Evolutionary conservation across 1,140 invertebrate genomes (phyloP).

Genomic region (Psix sp.): DNA sequence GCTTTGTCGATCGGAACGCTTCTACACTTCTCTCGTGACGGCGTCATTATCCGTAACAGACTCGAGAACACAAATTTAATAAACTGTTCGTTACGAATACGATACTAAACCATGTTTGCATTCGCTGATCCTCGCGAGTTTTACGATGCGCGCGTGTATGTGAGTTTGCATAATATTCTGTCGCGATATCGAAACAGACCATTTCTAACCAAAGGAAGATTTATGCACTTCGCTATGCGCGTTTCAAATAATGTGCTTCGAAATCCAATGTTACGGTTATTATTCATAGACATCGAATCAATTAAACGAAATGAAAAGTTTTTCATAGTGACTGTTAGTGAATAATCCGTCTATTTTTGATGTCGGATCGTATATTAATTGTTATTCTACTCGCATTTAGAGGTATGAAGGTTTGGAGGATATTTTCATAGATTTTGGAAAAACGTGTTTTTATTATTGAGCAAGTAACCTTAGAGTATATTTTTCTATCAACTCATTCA

Average conservation of each 20-base stretch:
- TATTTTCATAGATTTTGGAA: no score
- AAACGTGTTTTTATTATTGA: no score
- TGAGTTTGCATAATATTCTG: conserved; percentile 29
- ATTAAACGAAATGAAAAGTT: conserved; percentile 6
- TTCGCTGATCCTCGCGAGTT: conserved; percentile 3
- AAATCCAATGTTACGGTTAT: conserved; percentile 13
- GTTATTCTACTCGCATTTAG: no score
- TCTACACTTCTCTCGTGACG: conserved; percentile 7
- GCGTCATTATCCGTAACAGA: conserved; percentile 13
- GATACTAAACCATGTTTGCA: conserved; percentile 28
- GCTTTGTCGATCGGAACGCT: no score
- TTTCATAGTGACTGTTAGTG: not conserved
- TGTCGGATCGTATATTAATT: no score
- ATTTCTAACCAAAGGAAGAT: conserved; percentile 24
- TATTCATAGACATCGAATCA: conserved; percentile 13
- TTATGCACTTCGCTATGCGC: conserved; percentile 12
- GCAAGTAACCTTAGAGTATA: no score
- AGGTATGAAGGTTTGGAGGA: no score
- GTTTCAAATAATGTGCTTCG: conserved; percentile 19
- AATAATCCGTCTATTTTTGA: no score
- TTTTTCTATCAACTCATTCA: no score
- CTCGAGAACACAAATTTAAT: conserved; percentile 15
- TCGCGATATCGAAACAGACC: conserved; percentile 12
- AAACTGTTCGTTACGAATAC: conserved; percentile 39
- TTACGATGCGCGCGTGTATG: conserved; percentile 11